phyloP scores from a whole-genome alignment of 2,113 vertebrate genomes.

The Cottus gobio region DNA sequence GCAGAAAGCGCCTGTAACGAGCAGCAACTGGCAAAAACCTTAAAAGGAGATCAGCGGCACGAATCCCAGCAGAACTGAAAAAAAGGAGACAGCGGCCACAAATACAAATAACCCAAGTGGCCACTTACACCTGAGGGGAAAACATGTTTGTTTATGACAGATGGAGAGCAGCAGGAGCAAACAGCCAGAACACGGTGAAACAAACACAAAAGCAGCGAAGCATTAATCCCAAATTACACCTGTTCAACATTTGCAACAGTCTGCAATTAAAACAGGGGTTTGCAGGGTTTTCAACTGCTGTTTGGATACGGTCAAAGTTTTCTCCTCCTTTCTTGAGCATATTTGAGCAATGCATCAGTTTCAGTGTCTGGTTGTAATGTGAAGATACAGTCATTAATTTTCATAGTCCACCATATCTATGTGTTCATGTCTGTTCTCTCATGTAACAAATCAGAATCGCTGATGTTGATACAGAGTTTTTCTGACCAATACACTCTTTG shows the following conservation, averaged over 20 bases:
- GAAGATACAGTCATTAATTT: conserved; percentile 29
- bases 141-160: conserved; percentile 68
- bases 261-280: conserved; percentile 5
- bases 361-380: conserved; percentile 10
- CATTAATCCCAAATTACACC: conserved; percentile 54
- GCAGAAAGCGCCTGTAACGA: conserved; percentile 15
- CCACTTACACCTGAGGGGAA: conserved; percentile 43
- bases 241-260: conserved; percentile 25
- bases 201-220: conserved; percentile 42
- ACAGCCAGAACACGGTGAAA: conserved; percentile 32
- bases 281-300: conserved; percentile 18
- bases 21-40: conserved; percentile 27
- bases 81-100: conserved; percentile 9
- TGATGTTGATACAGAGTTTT: neutral
- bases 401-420: conserved; percentile 34
- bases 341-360: neutral
- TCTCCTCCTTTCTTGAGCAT: neutral
- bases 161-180: conserved; percentile 59
- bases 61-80: neutral
- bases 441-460: conserved; percentile 9
- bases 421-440: conserved; percentile 25
- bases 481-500: neutral
- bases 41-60: conserved; percentile 33
- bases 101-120: conserved; percentile 32
- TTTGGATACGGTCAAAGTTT: neutral